Evolutionary conservation across 2,113 vertebrate species (phyloP).

Genomic region (Kryptolebias marmoratus): DNA sequence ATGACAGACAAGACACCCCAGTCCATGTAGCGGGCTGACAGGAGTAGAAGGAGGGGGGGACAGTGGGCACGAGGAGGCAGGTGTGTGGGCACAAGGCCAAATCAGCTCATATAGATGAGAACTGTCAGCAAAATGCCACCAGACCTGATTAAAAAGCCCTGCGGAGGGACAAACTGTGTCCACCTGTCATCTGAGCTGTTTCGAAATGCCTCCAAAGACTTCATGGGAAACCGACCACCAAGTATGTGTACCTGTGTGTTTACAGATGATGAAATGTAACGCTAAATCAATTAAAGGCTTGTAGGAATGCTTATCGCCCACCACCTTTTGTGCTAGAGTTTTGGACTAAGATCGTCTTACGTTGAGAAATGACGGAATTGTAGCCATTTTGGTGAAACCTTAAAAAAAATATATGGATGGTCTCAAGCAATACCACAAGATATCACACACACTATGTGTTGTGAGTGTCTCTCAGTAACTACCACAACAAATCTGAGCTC

Average conservation of each 20-base stretch:
- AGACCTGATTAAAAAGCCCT: slow-evolving; percentile 18
- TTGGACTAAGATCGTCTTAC: no score
- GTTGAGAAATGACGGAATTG: no score
- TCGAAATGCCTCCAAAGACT: not conserved
- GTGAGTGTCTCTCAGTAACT: no score
- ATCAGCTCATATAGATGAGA: slow-evolving; percentile 36
- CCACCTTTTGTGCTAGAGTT: no score
- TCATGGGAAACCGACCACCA: not conserved
- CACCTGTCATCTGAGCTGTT: slow-evolving; percentile 13
- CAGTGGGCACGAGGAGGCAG: slow-evolving; percentile 9
- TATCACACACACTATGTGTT: no score
- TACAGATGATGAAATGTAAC: not conserved
- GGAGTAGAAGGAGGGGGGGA: slow-evolving; percentile 3
- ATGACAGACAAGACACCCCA: slow-evolving; percentile 42
- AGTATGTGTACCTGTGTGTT: not conserved
- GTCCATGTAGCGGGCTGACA: slow-evolving; percentile 60
- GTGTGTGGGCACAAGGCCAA: slow-evolving; percentile 34
- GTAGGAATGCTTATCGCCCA: no score
- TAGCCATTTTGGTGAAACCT: no score
- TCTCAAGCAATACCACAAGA: no score
- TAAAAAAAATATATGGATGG: no score
- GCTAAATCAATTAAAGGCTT: not conserved
- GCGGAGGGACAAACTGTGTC: slow-evolving; percentile 1
- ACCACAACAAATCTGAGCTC: no score
- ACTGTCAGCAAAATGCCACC: slow-evolving; percentile 49